phyloP scores from a whole-genome alignment of 1,140 invertebrate species.

The Heliconius hermathena region DNA sequence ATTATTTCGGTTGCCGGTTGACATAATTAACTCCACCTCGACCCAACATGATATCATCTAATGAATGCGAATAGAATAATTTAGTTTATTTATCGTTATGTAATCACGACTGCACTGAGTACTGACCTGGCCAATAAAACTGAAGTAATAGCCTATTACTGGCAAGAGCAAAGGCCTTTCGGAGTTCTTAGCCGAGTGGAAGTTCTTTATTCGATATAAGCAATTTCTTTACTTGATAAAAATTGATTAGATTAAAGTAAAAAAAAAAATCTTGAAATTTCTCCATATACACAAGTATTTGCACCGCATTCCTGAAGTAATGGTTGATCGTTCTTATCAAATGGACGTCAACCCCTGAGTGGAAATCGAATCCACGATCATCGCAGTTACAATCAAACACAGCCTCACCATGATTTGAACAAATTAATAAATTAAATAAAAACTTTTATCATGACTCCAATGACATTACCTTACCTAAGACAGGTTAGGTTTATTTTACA shows the following conservation, averaged over 20 bases:
- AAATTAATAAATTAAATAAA: too few species aligned
- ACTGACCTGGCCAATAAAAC: conserved; percentile 48
- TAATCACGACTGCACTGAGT: conserved; percentile 43
- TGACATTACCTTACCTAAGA: too few species aligned
- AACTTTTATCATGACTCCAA: too few species aligned
- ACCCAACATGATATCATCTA: conserved; percentile 39
- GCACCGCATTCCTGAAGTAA: neutral
- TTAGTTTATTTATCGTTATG: conserved; percentile 47
- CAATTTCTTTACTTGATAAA: neutral
- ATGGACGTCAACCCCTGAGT: too few species aligned
- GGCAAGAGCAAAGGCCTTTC: conserved; percentile 42
- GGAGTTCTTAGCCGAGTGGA: conserved; percentile 30
- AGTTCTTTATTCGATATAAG: neutral
- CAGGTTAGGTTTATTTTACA: too few species aligned
- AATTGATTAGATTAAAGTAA: neutral
- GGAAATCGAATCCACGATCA: too few species aligned
- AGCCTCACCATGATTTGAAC: too few species aligned
- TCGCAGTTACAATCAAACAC: too few species aligned
- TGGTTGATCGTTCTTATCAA: too few species aligned
- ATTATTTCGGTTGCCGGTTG: neutral
- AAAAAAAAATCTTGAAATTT: neutral
- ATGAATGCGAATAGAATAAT: conserved; percentile 46
- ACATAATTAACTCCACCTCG: conserved; percentile 30
- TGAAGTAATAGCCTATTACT: conserved; percentile 45
- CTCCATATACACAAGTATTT: neutral